These are phyloP conservation scores for Catharus bicknelli DNA, from an alignment of 2,113 vertebrate genomes.

Conservation along the genomic window DNA sequence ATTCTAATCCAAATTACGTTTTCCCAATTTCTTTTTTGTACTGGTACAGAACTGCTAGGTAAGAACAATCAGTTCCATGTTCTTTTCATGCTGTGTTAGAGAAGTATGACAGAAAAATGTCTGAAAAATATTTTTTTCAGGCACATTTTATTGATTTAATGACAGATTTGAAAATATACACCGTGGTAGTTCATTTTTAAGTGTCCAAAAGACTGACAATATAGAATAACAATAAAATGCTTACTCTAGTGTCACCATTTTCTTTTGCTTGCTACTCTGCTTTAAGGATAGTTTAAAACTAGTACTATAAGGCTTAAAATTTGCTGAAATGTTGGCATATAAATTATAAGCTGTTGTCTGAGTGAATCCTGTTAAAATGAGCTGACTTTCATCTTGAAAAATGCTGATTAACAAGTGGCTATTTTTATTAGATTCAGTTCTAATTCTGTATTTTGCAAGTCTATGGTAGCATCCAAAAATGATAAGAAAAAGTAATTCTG, in stretches of 20 bases:
- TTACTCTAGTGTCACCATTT: not conserved
- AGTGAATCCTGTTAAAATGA: constrained; percentile 7
- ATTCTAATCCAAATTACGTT: not conserved
- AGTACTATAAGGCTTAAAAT: not conserved
- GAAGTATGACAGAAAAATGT: not conserved
- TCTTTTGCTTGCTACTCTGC: not conserved
- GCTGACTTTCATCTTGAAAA: not conserved
- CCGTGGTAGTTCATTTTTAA: not conserved
- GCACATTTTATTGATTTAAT: not conserved
- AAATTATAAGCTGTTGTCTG: not conserved
- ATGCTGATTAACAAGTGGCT: not conserved
- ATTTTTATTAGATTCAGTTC: not conserved
- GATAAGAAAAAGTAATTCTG: not conserved
- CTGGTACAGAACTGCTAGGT: not conserved
- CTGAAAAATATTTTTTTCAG: not conserved
- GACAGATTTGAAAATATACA: not conserved
- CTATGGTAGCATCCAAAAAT: not conserved
- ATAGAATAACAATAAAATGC: not conserved
- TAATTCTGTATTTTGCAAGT: not conserved
- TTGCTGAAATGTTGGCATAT: not conserved
- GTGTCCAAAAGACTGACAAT: not conserved
- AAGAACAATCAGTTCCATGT: not conserved
- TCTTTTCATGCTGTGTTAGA: not conserved
- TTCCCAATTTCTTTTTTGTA: not conserved
- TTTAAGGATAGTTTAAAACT: not conserved